Conservation (phyloP, 2,113 vertebrate genomes). For the Alligator mississippiensis region DNA sequence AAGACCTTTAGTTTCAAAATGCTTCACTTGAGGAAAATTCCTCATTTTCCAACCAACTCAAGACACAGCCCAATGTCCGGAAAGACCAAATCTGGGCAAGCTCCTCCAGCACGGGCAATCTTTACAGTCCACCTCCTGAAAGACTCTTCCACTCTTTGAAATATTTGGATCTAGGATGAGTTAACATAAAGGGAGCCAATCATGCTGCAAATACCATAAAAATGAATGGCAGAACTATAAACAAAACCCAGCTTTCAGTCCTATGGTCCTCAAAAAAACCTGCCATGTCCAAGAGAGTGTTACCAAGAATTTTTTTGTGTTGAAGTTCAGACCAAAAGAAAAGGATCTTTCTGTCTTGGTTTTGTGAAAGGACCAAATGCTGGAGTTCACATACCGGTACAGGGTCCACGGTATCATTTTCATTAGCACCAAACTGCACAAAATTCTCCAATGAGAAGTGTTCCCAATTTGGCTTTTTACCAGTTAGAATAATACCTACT, state of each 20-base stretch:
- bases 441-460: background rate
- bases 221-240: background rate
- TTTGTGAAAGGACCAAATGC: background rate
- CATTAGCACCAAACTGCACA: background rate
- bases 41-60: background rate
- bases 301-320: background rate
- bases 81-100: background rate
- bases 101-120: rapidly evolving
- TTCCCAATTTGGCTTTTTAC: too few species aligned
- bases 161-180: background rate
- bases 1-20: background rate
- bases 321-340: background rate
- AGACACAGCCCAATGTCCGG: too few species aligned
- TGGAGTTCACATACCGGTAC: too few species aligned
- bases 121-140: background rate
- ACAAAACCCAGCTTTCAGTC: background rate
- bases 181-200: too few species aligned
- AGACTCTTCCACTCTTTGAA: background rate
- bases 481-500: background rate
- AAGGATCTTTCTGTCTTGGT: background rate
- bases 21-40: background rate
- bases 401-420: background rate
- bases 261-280: background rate
- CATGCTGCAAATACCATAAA: background rate
- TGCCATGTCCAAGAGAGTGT: background rate